These are phyloP conservation scores for Nephrotoma guestfalica DNA, from an alignment of 2,888 invertebrate genomes.

Conservation along the genomic window DNA sequence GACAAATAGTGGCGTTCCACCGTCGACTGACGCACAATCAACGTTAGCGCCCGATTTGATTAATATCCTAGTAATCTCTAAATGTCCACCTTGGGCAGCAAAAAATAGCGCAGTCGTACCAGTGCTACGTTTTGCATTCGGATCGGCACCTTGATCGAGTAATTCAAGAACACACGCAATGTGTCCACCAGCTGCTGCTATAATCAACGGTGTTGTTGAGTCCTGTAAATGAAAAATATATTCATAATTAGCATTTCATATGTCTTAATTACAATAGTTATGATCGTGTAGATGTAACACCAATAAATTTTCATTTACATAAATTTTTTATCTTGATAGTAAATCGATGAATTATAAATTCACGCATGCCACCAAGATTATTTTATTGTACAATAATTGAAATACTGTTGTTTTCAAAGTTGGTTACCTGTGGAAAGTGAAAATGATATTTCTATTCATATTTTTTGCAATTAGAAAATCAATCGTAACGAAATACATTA, in stretches of 20 bases:
- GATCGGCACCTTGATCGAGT: constrained; percentile 82
- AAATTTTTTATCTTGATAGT: too few species aligned
- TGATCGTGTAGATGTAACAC: too few species aligned
- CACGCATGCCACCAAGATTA: too few species aligned
- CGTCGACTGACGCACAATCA: constrained; percentile 72
- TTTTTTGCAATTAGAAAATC: too few species aligned
- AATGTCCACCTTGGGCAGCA: constrained; percentile 83
- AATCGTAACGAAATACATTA: background rate
- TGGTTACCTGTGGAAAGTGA: too few species aligned
- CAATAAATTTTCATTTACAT: too few species aligned
- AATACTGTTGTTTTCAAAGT: too few species aligned
- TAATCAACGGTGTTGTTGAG: constrained; percentile 83
- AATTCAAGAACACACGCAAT: constrained; percentile 74
- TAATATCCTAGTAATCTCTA: constrained; percentile 65
- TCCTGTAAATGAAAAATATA: constrained; percentile 44
- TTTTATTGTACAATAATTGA: too few species aligned
- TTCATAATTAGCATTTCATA: too few species aligned
- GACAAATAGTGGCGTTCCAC: constrained; percentile 88
- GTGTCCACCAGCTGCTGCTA: constrained; percentile 85
- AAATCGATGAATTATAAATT: too few species aligned
- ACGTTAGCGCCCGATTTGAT: constrained; percentile 64
- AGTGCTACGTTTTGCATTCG: constrained; percentile 69
- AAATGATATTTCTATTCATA: too few species aligned
- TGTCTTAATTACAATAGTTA: too few species aligned
- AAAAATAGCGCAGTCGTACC: constrained; percentile 89